Evolutionary conservation across 2,113 vertebrate species (phyloP), one percentile per base, ranked within the genome.

Genomic region (Danio rerio): DNA sequence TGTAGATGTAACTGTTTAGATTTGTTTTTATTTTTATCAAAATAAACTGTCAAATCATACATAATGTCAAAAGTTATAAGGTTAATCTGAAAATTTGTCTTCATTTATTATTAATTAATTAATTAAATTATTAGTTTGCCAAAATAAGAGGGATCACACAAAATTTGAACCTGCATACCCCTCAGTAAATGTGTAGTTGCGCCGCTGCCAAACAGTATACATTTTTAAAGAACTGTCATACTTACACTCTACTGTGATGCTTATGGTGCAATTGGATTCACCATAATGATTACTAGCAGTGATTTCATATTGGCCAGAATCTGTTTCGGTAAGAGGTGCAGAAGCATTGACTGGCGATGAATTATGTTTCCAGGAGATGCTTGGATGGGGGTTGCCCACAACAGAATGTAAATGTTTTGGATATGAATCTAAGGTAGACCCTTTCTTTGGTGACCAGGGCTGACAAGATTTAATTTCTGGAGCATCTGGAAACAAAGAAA

Each of bases 231-330:
- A 15, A 20, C 7, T 72, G 20, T 52, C 65, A 31, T 20, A 89
- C 92, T 89, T 58, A 93, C 91, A 91, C 89, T 89, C 85, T 1
- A 91, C 31, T 18, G 40, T 89, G 83, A 92, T 83, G 0, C 40
- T 0, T 10, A 89, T 47, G 12, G 7, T 9, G 8, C 12, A 40
- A 9, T 0, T 31, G 49, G 0, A 71, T 0, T 0, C 9, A 16
- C 86, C 86, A 0, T 81, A 0, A 1, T 0, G 0, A 40, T 91
- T 92, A 1, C 0, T 0, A 55, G 59, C 15, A 61, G 5, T 1
- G 20, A 66, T 61, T 6, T 0, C 71, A 74, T 89, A 92, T 2
- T 0, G 11, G 62, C 89, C 92, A 12, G 88, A 83, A 6, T 88
- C 62, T 10, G 0, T 10, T 69, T 81, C 86, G 72, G 1, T 78